Base-by-base conservation (phyloP, 2,888 invertebrate species). In the Lycophotia porphyrea region DNA sequence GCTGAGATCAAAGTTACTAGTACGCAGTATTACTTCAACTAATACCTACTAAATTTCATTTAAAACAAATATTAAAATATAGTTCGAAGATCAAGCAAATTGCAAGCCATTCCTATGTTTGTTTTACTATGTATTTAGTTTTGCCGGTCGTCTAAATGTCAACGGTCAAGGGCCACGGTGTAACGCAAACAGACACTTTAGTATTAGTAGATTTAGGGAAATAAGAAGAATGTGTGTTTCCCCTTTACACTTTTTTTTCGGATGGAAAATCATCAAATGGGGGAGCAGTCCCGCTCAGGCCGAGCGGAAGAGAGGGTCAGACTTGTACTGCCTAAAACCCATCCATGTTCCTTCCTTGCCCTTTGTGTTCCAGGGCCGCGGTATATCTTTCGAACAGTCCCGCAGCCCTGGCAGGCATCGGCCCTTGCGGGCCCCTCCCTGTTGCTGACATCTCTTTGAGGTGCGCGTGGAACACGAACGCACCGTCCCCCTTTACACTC, bases 131-230 rank as follows among this genome's bases (percentile, higher is more conserved):
- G 39, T 77, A 55, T 47, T 73, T 80, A 55, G 73, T 80, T 72
- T 39, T 15, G 9, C 34, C 27, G 63, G 27, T 31, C 18, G 39
- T 69, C 27, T 21, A 60, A 76, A 76, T 64, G 55, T 13, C 63
- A 24, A 34, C 27, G 36, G 60, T 52, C 60, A 78, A 78, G 27
- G 60, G 76, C 47, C 47, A 69, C n/a, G 47, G 24, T 47, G 34
- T 34, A 47, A 15, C 21, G 61, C 49, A 61, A 79, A 79, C 39
- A 71, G 49, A 55, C 13, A 39, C 36, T 58, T 21, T 36, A n/a
- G n/a, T n/a, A n/a, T n/a, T n/a, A n/a, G 67, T 77, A 64, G 34
- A 80, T 64, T 77, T 77, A 80, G 27, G 73, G 21, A 79, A 80
- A 72, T 24, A 68, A 47, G 52, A 55, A 34, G 44, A 7, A 63